Conservation (phyloP, 2,888 invertebrate genomes). For the Sinotaia quadrata region DNA sequence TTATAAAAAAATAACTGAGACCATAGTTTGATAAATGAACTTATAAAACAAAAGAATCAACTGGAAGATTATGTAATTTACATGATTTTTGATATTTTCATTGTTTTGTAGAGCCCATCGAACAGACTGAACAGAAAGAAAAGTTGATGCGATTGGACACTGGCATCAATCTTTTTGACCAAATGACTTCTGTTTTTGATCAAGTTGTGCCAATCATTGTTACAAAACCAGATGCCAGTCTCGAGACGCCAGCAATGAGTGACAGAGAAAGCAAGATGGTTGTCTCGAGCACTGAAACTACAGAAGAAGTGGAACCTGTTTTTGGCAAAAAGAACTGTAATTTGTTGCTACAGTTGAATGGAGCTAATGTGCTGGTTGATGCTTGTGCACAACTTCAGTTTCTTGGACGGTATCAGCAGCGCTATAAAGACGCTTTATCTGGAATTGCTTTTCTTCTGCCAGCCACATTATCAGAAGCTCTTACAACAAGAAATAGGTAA, state of each 20-base stretch:
- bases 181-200: slow-evolving; percentile 76
- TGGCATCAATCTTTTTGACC: slow-evolving; percentile 82
- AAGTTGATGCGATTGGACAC: slow-evolving; percentile 79
- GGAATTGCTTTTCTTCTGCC: slow-evolving; percentile 79
- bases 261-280: not conserved
- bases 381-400: slow-evolving; percentile 86
- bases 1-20: no score
- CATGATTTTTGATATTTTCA: not conserved
- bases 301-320: slow-evolving; percentile 3
- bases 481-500: slow-evolving; percentile 80
- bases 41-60: no score
- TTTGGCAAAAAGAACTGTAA: slow-evolving; percentile 77
- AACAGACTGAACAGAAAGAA: slow-evolving; percentile 26
- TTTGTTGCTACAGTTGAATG: slow-evolving; percentile 85
- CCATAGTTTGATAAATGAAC: no score
- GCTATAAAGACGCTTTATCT: slow-evolving; percentile 78
- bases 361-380: slow-evolving; percentile 84
- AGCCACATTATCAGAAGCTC: slow-evolving; percentile 82
- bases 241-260: not conserved
- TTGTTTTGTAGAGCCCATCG: not conserved
- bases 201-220: slow-evolving; percentile 43
- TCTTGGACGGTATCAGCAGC: slow-evolving; percentile 77
- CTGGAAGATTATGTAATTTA: no score
- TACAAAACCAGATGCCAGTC: slow-evolving; percentile 24
- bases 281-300: not conserved